These are phyloP conservation scores for Metopia argyrocephala DNA, from an alignment of 2,888 invertebrate genomes.

Conservation along the genomic window DNA sequence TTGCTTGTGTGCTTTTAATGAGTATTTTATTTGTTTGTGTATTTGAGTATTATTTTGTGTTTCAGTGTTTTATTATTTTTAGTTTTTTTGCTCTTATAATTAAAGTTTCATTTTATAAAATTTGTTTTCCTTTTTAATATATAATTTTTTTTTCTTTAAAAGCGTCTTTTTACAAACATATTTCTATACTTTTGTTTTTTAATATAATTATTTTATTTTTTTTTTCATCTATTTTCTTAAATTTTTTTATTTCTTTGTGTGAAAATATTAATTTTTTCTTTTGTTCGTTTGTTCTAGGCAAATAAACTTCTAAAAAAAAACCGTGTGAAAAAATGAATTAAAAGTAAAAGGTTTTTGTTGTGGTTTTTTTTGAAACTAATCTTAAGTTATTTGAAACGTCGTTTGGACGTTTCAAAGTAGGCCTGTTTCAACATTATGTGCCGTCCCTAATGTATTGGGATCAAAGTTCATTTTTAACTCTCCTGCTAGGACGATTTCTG, in stretches of 20 bases:
- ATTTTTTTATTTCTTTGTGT: conserved; percentile 52
- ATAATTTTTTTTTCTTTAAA: conserved; percentile 60
- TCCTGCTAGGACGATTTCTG: conserved; percentile 88
- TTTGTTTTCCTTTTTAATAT: conserved; percentile 59
- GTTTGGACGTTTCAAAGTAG: conserved; percentile 77
- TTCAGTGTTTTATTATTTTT: conserved; percentile 31
- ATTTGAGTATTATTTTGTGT: conserved; percentile 61
- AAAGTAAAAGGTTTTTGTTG: conserved; percentile 46
- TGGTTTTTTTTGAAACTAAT: conserved; percentile 73
- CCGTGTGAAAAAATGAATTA: conserved; percentile 53
- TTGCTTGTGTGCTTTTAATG: conserved; percentile 51
- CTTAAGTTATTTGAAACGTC: conserved; percentile 74
- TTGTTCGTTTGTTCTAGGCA: conserved; percentile 64
- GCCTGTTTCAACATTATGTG: conserved; percentile 78
- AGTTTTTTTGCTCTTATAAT: conserved; percentile 42
- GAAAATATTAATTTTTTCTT: conserved; percentile 66
- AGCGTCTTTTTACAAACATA: conserved; percentile 66
- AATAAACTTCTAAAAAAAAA: conserved; percentile 66
- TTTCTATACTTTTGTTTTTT: conserved; percentile 1
- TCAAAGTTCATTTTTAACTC: conserved; percentile 86
- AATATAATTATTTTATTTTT: conserved; percentile 1
- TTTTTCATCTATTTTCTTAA: not conserved
- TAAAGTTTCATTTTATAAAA: conserved; percentile 67
- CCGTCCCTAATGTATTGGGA: conserved; percentile 77
- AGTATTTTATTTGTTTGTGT: conserved; percentile 50